Evolutionary conservation across 2,888 invertebrate genomes (phyloP), one percentile per base, ranked within the genome.

Genomic region (Cantharis rufa): DNA sequence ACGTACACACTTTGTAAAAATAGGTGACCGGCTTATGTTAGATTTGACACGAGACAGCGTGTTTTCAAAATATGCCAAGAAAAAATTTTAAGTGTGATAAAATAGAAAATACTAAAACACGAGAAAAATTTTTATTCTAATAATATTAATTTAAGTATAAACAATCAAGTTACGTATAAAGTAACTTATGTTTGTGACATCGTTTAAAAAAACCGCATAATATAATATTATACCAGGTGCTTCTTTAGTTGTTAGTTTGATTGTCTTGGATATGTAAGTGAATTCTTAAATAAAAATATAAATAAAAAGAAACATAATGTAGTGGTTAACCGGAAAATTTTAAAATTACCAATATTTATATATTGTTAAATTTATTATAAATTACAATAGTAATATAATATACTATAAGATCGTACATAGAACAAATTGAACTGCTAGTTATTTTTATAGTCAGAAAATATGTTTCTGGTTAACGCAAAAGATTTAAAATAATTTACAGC

Each of bases 61-160:
- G 71, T 71, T 71, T 71, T 71, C 48, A 62, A 71, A 71, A 71
- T 71, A 71, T 71, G 71, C 32, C 71, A 71, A 15, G 28, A 71
- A 70, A 71, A 71, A 71, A 71, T 71, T 62, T 71, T 71, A 62
- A 71, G 70, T 21, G 24, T 71, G 70, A 71, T 62, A 71, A 24
- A 71, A 71, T 24, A 61, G 70, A 21, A 71, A 48, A 71, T 10
- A 66, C 64, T 24, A 66, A 66, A 66, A 18, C 64, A 24, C n/a
- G 64, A 66, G 13, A 64, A 48, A 48, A 48, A 48, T 3, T 48
- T 48, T 48, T 48, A n/a, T 48, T 48, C n/a, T 48, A n/a, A 48
- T 48, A n/a, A 7, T 48, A 48, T 48, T 48, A n/a, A 48, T n/a
- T 48, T 48, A 48, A 48, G 7, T n/a, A 5, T 48, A 48, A 48